A percentile compares a stretch with the other conserved stretches of the same genome.
Evolutionary conservation across 2,888 invertebrate genomes (phyloP).

Genomic region (Mechanitis messenoides): DNA sequence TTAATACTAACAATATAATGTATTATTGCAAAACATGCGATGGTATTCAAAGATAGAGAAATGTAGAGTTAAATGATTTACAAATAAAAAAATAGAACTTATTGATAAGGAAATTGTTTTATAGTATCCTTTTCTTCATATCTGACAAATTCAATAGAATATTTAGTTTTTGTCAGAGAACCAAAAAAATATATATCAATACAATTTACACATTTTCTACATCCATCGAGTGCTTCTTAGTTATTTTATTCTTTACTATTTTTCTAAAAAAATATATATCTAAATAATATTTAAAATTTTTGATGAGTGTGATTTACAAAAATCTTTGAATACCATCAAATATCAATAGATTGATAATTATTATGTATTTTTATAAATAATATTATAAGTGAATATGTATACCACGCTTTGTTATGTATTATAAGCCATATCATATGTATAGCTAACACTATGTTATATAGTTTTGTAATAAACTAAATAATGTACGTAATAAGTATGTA

Average conservation of each 20-base stretch:
- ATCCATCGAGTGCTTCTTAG: slow-evolving; percentile 1
- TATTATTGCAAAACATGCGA: slow-evolving; percentile 20
- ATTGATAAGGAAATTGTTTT: too few species aligned
- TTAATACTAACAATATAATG: slow-evolving; percentile 21
- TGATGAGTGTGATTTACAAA: not conserved
- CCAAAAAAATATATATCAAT: too few species aligned
- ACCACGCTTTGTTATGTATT: slow-evolving; percentile 28
- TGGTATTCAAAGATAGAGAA: slow-evolving; percentile 17
- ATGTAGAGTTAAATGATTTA: too few species aligned
- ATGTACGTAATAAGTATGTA: not conserved
- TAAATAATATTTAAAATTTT: slow-evolving; percentile 5
- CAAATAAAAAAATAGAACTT: too few species aligned
- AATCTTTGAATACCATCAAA: slow-evolving; percentile 20
- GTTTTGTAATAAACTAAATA: slow-evolving; percentile 5
- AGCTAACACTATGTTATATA: slow-evolving; percentile 14
- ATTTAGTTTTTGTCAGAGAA: too few species aligned
- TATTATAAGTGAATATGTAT: slow-evolving; percentile 10
- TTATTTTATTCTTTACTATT: slow-evolving; percentile 15
- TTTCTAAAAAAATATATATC: slow-evolving; percentile 8
- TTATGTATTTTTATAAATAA: slow-evolving; percentile 3
- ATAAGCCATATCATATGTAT: slow-evolving; percentile 33
- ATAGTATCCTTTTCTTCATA: too few species aligned
- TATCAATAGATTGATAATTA: slow-evolving; percentile 6
- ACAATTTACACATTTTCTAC: too few species aligned
- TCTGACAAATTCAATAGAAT: too few species aligned